Conservation (phyloP, 92 coral and sea anemone genomes). For the Zoanthus sociatus region DNA sequence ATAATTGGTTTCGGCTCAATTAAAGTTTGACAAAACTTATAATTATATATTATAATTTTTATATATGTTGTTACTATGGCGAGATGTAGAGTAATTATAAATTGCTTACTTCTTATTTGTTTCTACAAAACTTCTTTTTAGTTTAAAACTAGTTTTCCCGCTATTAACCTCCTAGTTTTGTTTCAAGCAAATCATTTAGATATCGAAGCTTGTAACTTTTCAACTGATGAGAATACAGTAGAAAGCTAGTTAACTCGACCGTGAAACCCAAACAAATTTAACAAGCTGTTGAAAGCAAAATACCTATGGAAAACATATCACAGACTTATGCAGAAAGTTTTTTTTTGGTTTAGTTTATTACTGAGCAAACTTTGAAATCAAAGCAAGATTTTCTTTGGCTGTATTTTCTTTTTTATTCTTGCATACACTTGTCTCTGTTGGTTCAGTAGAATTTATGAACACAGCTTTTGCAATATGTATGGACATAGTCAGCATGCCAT, state of each 20-base stretch:
- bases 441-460: not conserved
- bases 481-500: not conserved
- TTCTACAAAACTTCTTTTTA: not conserved
- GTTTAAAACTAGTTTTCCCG: not conserved
- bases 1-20: no score
- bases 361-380: not conserved
- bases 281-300: constrained; percentile 5
- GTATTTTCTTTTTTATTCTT: not conserved
- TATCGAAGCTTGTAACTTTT: not conserved
- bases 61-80: not conserved
- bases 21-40: not conserved
- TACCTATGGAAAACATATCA: not conserved
- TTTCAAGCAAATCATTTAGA: constrained; percentile 1
- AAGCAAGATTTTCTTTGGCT: not conserved
- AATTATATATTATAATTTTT: no score
- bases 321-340: not conserved
- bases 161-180: not conserved
- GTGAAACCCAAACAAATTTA: constrained; percentile 26
- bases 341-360: not conserved
- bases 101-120: not conserved
- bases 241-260: not conserved
- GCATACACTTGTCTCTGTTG: not conserved
- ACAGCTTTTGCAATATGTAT: not conserved
- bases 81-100: not conserved
- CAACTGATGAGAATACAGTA: not conserved